Conservation (phyloP, 2,888 invertebrate species). For the Nasonovia ribisnigri region DNA sequence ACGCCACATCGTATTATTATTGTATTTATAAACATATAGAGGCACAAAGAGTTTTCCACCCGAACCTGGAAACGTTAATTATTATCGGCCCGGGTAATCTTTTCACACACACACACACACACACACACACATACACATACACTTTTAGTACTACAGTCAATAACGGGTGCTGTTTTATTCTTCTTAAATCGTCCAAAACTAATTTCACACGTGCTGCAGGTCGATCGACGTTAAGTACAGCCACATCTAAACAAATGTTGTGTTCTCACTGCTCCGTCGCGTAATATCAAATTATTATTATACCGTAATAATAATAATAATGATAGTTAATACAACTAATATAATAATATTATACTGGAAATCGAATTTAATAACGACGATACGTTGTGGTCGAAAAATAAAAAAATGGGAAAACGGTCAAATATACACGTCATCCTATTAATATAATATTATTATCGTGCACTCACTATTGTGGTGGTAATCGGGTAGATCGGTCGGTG, state of each 20-base stretch:
- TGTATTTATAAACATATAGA: background rate
- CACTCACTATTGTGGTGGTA: background rate
- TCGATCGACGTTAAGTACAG: background rate
- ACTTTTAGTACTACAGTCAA: background rate
- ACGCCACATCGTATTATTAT: background rate
- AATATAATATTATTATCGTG: background rate
- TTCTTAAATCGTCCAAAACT: slow-evolving; percentile 17
- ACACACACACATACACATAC: background rate
- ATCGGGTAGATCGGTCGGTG: background rate
- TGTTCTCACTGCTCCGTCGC: background rate
- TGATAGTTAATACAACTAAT: background rate
- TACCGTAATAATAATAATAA: background rate
- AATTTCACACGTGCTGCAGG: slow-evolving; percentile 20
- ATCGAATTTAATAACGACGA: background rate
- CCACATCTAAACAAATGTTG: background rate
- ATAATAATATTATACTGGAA: background rate
- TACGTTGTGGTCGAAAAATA: background rate
- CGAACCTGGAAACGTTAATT: slow-evolving; percentile 10
- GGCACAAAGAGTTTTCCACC: background rate
- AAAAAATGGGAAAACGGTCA: background rate
- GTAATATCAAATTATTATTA: background rate
- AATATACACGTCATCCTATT: background rate
- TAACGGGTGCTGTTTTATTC: background rate
- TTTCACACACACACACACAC: background rate
- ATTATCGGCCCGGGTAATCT: background rate